Base-by-base conservation (phyloP, 37 sponge, comb jelly and placozoan genomes). In the Axinella damicornis region DNA sequence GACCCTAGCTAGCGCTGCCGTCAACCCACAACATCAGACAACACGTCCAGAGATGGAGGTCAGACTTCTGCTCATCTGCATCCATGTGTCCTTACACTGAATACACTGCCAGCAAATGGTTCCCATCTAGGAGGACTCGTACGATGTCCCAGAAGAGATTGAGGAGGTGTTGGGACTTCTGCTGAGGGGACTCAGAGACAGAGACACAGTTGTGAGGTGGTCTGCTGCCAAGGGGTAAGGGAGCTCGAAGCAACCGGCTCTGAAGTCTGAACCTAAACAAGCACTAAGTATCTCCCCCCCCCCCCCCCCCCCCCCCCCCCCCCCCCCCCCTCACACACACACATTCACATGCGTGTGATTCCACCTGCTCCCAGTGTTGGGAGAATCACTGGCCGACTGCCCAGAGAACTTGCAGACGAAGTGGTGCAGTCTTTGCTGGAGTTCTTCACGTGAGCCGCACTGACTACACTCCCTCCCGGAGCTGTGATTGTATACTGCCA, bases 201-300 rank as follows among this genome's bases (percentile, higher is more conserved):
- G 80, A 28, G 99, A 99, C 88, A 96, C 99, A 20, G 88, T 99
- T 18, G 99, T 99, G 6, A 63, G 99, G 71, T 99, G 99, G 99
- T 94, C 97, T 18, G 97, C 99, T 37, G 99, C 99, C 32, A 99
- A 99, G 57, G 99, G 99, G 91, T 90, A n/a, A n/a, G n/a, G n/a
- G n/a, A n/a, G n/a, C n/a, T n/a, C n/a, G n/a, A n/a, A n/a, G n/a
- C n/a, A n/a, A n/a, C n/a, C n/a, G n/a, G n/a, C n/a, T n/a, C n/a
- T n/a, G n/a, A n/a, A n/a, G n/a, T n/a, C n/a, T n/a, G n/a, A n/a
- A n/a, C n/a, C n/a, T n/a, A n/a, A n/a, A n/a, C n/a, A n/a, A n/a
- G n/a, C n/a, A n/a, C n/a, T n/a, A n/a, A n/a, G n/a, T n/a, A n/a
- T n/a, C n/a, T n/a, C n/a, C n/a, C n/a, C n/a, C n/a, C n/a, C 27